Conservation (phyloP, 2,113 vertebrate genomes). For the Herpailurus yagouaroundi region DNA sequence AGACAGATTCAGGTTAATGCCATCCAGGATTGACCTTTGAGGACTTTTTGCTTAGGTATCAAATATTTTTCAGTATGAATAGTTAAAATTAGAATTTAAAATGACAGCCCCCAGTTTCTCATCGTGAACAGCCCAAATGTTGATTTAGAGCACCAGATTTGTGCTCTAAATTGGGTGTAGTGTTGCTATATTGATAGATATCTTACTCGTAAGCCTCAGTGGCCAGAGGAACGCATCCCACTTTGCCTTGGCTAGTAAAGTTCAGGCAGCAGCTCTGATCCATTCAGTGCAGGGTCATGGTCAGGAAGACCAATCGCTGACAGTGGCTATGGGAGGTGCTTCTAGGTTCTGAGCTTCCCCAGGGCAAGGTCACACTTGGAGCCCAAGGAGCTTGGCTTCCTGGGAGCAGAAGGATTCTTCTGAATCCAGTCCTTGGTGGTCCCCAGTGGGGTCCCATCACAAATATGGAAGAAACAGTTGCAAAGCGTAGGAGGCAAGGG, state of each 20-base stretch:
- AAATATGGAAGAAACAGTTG: background rate
- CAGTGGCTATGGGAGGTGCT: background rate
- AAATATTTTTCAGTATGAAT: background rate
- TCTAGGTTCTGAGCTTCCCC: background rate
- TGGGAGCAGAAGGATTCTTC: slow-evolving; percentile 6
- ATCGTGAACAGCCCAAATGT: background rate
- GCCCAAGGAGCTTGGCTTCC: background rate
- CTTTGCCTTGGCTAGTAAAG: background rate
- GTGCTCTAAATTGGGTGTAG: background rate
- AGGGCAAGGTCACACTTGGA: background rate
- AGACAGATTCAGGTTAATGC: background rate
- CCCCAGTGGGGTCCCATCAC: background rate
- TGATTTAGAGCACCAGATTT: background rate
- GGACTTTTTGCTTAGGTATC: background rate
- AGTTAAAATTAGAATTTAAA: background rate
- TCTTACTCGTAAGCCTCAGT: background rate
- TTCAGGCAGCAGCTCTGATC: background rate
- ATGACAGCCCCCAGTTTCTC: background rate
- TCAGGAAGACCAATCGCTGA: background rate
- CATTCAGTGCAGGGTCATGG: background rate
- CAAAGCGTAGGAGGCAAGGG: background rate
- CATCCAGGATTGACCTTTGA: background rate
- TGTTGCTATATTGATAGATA: background rate
- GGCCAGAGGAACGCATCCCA: background rate
- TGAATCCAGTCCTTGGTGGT: background rate